A percentile compares a stretch with the other conserved stretches of the same genome.
phyloP scores from a whole-genome alignment of 2,113 vertebrate species.

The Australoheros scitulus region DNA sequence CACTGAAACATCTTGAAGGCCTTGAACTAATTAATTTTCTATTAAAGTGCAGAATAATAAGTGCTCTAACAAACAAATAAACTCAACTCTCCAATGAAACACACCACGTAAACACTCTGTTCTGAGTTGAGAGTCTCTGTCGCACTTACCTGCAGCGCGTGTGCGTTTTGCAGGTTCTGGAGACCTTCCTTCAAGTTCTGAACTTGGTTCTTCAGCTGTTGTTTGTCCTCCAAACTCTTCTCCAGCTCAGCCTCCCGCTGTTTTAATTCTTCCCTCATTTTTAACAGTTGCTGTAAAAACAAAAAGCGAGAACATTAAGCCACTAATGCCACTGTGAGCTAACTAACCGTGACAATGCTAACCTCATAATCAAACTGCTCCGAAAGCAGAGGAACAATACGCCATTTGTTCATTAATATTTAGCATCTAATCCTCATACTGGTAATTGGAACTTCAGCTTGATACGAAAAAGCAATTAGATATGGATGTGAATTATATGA shows the following conservation, averaged over 20 bases:
- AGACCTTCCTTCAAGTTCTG: constrained; percentile 90
- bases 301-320: constrained; percentile 14
- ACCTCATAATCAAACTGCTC: neutral
- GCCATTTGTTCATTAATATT: constrained; percentile 36
- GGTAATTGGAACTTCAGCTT: constrained; percentile 19
- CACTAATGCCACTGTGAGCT: constrained; percentile 13
- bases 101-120: neutral
- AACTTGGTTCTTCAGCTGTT: constrained; percentile 87
- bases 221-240: constrained; percentile 88
- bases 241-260: constrained; percentile 89
- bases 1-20: constrained; percentile 19
- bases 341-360: constrained; percentile 4
- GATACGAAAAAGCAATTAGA: constrained; percentile 19
- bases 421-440: constrained; percentile 16
- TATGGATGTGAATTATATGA: constrained; percentile 12
- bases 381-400: constrained; percentile 27
- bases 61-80: constrained; percentile 4
- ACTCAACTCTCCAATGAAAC: neutral
- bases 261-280: constrained; percentile 92
- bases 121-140: neutral
- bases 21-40: constrained; percentile 51
- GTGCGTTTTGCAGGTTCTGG: constrained; percentile 70
- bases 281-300: constrained; percentile 87
- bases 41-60: constrained; percentile 56
- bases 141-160: constrained; percentile 67